Evolutionary conservation across 2,113 vertebrate genomes (phyloP), one percentile per base, ranked within the genome.

Genomic region (Lichenostomus cassidix): DNA sequence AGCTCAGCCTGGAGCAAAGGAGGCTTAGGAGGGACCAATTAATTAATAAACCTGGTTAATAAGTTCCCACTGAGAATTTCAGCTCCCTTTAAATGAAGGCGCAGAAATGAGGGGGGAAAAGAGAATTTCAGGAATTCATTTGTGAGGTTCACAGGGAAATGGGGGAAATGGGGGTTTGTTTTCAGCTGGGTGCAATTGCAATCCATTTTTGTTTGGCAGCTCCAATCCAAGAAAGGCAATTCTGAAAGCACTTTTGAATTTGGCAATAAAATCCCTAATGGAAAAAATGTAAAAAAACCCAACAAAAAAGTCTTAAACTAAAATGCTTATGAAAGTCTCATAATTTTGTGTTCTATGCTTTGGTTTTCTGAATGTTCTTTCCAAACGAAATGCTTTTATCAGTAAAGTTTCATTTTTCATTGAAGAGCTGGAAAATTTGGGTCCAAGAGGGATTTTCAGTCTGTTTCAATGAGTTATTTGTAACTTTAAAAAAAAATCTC

Each of bases 81-180:
- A 0, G 4, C 5, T 23, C 16, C 24, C 23, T 49, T 55, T 37
- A 73, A 75, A 41, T 29, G 20, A 49, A 47, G 19, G 28, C 23
- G 7, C 18, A 56, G 23, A 64, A 74, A 52, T 20, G 3, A 12
- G 22, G 2, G 4, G 2, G 0, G 2, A 10, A 3, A 15, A 20
- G 29, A 50, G 8, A 52, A 70, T 44, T 75, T n/a, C n/a, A 56
- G 24, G 5, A 11, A 52, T 58, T 49, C 1, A 1, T 53, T 56
- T 41, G 12, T 9, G 9, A 69, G 23, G 18, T 37, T 79, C 27
- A 78, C 23, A 9, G 58, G 46, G 39, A 83, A 82, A 16, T 14
- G 12, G 11, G 20, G 50, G n/a, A 56, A 92, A 44, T 5, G 13
- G 11, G 9, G 0, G 4, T 10, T 85, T 62, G 9, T 47, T 74